These are phyloP conservation scores for Vanacampus margaritifer DNA, from an alignment of 2,113 vertebrate genomes.

Conservation along the genomic window DNA sequence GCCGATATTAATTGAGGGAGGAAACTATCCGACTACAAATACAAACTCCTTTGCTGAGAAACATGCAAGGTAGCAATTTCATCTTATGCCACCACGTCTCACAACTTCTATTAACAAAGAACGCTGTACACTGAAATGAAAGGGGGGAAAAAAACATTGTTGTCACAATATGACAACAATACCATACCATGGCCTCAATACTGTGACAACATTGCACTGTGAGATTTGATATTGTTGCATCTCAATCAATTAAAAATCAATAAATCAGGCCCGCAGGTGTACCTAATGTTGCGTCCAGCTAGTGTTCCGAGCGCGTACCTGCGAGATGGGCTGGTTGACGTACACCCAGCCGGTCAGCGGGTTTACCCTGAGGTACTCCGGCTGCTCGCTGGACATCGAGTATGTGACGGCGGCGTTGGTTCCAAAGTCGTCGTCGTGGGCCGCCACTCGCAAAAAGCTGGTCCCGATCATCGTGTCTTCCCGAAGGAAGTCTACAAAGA, in stretches of 20 bases:
- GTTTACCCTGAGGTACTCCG: constrained; percentile 81
- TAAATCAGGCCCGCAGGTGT: neutral
- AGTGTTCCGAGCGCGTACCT: constrained; percentile 61
- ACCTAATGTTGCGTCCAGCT: neutral
- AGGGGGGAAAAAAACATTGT: too few species aligned
- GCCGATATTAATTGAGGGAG: neutral
- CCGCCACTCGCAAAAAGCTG: constrained; percentile 82
- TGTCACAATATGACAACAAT: too few species aligned
- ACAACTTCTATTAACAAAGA: neutral
- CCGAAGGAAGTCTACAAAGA: constrained; percentile 77
- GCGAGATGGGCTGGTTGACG: constrained; percentile 82
- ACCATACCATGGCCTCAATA: too few species aligned
- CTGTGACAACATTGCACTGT: too few species aligned
- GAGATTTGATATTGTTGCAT: too few species aligned
- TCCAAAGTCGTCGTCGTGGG: constrained; percentile 82
- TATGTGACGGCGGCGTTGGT: constrained; percentile 81
- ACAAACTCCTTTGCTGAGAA: too few species aligned
- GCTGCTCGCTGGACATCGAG: constrained; percentile 75
- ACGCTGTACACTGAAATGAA: too few species aligned
- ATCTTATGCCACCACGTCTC: neutral
- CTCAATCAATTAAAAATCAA: too few species aligned
- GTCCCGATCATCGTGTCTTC: constrained; percentile 84
- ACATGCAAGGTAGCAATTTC: too few species aligned
- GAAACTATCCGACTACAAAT: too few species aligned
- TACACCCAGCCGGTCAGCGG: constrained; percentile 84